Evolutionary conservation across 2,888 invertebrate genomes (phyloP), one percentile per base, ranked within the genome.

Genomic region (Lasioglossum marginatum): DNA sequence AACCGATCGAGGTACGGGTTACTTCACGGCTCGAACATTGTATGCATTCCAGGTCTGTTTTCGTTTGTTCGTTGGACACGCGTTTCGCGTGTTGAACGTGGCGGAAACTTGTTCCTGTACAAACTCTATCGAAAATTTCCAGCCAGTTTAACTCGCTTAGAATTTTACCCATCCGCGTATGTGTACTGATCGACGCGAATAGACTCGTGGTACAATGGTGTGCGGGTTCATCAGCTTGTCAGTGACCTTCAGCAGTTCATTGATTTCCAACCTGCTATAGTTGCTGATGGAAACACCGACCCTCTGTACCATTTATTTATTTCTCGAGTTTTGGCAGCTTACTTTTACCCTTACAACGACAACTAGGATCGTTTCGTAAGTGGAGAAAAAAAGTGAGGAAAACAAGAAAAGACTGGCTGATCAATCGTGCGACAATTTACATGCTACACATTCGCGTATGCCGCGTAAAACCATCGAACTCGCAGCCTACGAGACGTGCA

Each of bases 81-180:
- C 60, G 5, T 12, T 12, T 6, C 5, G 5, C 34, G 19, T 19
- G 31, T 31, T 8, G 16, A 31, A 63, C 63, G 8, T 6, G 63
- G 31, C 31, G 63, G 63, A 63, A 63, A 63, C 31, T 63, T 19
- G 63, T 63, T 63, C 31, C 63, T 63, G 63, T 63, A 63, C 63
- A 31, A 63, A 63, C 31, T 63, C 63, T 31, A 8, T 63, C 63
- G 63, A 63, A 63, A 63, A 19, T 34, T 31, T 63, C 31, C 63
- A 66, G 34, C 23, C 68, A 4, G 37, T 68, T 68, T 4, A 23
- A 37, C 68, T 37, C 68, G 37, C 68, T 23, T 68, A 19, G 34
- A 63, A 63, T 16, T 63, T 63, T 31, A 63, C 31, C 31, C 31
- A 63, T 63, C 19, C 37, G n/a, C 34, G 37, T 23, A 34, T n/a